phyloP scores from a whole-genome alignment of 2,888 invertebrate species.

The Ormyrus labotus region DNA sequence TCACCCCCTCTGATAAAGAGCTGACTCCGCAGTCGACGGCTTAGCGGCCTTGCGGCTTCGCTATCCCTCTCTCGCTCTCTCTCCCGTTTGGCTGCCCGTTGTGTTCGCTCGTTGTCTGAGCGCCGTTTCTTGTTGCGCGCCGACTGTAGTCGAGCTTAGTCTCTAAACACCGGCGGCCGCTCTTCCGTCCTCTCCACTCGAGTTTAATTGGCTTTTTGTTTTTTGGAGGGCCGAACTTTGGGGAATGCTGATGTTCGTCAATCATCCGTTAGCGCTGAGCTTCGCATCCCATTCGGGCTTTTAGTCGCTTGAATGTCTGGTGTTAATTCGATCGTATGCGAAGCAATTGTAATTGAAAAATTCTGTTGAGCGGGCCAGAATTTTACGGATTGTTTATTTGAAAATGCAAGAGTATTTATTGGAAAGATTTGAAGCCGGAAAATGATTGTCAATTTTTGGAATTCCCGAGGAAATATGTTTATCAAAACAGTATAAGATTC shows the following conservation, averaged over 20 bases:
- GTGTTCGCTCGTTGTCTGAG: not conserved
- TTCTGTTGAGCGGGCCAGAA: too few relatives aligned
- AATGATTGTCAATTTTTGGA: too few relatives aligned
- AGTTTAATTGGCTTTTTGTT: not conserved
- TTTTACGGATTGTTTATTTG: too few relatives aligned
- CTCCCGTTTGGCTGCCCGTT: not conserved
- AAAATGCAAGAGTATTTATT: too few relatives aligned
- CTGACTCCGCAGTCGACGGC: constrained; percentile 9
- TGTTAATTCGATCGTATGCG: too few relatives aligned
- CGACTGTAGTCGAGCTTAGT: too few relatives aligned
- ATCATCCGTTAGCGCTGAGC: not conserved
- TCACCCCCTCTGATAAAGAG: constrained; percentile 13
- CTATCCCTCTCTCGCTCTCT: not conserved
- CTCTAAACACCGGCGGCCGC: not conserved
- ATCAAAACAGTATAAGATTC: too few relatives aligned
- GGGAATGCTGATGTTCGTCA: not conserved
- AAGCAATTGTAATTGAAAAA: too few relatives aligned
- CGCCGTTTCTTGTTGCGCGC: too few relatives aligned
- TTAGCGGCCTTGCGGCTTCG: constrained; percentile 39
- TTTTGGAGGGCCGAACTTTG: not conserved
- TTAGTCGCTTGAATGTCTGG: too few relatives aligned
- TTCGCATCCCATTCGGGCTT: not conserved
- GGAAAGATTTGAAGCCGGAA: too few relatives aligned
- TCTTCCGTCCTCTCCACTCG: not conserved
- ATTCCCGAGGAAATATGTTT: too few relatives aligned